phyloP scores from a whole-genome alignment of 2,888 invertebrate genomes.

The Sinelater perroti region DNA sequence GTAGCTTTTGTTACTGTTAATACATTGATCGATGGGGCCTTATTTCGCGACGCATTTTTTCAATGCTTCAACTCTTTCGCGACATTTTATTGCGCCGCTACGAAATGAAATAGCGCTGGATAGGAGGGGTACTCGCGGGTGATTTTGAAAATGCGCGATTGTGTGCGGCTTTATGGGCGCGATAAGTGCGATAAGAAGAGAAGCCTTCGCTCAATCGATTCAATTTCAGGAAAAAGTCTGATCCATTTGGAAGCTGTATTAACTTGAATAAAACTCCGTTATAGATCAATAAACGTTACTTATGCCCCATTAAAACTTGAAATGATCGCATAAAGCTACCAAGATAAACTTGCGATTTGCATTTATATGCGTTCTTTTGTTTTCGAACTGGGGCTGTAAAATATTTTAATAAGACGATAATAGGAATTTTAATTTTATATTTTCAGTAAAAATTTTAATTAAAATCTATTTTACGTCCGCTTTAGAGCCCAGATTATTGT shows the following conservation, averaged over 20 bases:
- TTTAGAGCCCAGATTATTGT: conserved; percentile 38
- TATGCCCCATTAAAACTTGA: conserved; percentile 55
- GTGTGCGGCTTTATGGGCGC: not conserved
- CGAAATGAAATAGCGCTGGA: too few relatives aligned
- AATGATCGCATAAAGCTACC: conserved; percentile 53
- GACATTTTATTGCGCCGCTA: too few relatives aligned
- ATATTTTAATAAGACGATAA: conserved; percentile 47
- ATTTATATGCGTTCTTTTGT: conserved; percentile 54
- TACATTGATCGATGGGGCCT: too few relatives aligned
- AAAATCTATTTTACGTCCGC: conserved; percentile 42
- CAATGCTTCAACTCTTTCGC: too few relatives aligned
- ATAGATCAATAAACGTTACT: conserved; percentile 55
- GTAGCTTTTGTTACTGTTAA: too few relatives aligned
- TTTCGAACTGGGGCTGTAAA: conserved; percentile 50
- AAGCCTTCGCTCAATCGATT: conserved; percentile 28
- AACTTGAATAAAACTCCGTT: conserved; percentile 47
- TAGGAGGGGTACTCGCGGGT: too few relatives aligned
- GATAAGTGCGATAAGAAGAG: conserved; percentile 6
- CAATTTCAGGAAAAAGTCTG: conserved; percentile 35
- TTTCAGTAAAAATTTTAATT: conserved; percentile 43
- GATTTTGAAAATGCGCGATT: too few relatives aligned
- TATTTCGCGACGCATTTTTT: too few relatives aligned
- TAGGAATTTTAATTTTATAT: conserved; percentile 37
- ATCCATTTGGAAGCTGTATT: conserved; percentile 43
- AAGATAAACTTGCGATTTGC: conserved; percentile 57